Conservation (phyloP, 2,888 invertebrate species). For the Tachystola acroxantha region DNA sequence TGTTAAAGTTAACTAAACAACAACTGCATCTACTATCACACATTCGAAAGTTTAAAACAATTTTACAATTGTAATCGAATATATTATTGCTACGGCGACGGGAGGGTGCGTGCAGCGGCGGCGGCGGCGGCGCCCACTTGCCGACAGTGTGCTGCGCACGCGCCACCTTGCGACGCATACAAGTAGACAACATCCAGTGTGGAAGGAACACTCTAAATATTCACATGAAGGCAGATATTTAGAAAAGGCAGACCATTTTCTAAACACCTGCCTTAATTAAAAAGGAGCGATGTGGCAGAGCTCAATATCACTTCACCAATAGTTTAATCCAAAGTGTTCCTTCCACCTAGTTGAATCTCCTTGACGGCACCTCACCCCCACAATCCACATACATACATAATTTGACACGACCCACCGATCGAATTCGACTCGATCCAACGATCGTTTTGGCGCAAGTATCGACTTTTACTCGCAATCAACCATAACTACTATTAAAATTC, state of each 20-base stretch:
- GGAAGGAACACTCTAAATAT: no score
- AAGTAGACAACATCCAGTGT: no score
- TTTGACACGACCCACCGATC: constrained; percentile 3
- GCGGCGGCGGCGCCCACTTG: constrained; percentile 8
- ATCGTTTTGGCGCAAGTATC: constrained; percentile 5
- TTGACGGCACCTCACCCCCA: constrained; percentile 1
- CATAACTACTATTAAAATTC: neutral
- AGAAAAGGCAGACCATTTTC: no score
- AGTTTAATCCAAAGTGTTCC: no score
- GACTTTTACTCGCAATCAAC: neutral
- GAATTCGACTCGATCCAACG: neutral
- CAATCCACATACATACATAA: constrained; percentile 4
- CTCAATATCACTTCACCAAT: no score
- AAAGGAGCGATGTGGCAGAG: no score
- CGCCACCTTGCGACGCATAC: no score
- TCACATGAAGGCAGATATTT: no score
- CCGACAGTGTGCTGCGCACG: neutral
- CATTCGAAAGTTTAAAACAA: constrained; percentile 79
- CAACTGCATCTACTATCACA: constrained; percentile 80
- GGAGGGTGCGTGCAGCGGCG: constrained; percentile 20
- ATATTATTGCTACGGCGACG: constrained; percentile 76
- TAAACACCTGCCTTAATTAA: no score
- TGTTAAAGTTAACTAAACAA: constrained; percentile 76
- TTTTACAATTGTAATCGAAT: constrained; percentile 74
- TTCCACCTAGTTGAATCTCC: no score